phyloP scores from a whole-genome alignment of 2,888 invertebrate genomes.

The Pseudococcus jackbeardsleyi region DNA sequence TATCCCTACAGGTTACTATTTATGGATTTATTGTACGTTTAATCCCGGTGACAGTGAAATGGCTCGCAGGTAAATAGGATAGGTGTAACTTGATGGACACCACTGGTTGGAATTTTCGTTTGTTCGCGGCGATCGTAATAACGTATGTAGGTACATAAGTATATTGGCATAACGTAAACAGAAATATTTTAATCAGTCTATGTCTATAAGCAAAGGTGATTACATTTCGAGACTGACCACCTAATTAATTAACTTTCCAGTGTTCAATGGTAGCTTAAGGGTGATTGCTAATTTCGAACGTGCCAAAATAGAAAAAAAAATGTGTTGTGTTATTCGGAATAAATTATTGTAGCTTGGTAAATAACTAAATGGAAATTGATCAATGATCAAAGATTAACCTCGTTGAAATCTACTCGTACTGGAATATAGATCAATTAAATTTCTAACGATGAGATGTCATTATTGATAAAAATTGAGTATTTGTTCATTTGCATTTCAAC shows the following conservation, averaged over 20 bases:
- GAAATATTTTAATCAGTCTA: neutral
- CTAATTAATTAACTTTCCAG: constrained; percentile 40
- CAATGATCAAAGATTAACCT: neutral
- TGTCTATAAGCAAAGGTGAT: neutral
- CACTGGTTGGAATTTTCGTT: neutral
- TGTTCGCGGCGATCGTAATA: neutral
- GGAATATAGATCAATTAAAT: neutral
- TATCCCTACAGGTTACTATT: constrained; percentile 42
- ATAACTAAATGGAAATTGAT: neutral
- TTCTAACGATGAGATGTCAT: neutral
- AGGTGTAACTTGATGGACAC: constrained; percentile 37
- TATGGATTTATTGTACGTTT: constrained; percentile 31
- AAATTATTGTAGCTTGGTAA: neutral
- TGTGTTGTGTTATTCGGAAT: neutral
- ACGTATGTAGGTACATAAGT: neutral
- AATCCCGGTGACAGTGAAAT: constrained; percentile 20
- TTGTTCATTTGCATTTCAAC: too few relatives aligned
- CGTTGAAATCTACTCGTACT: neutral
- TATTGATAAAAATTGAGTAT: too few relatives aligned
- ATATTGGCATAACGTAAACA: neutral
- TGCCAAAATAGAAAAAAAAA: neutral
- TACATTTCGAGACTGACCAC: constrained; percentile 32
- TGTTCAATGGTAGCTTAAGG: neutral
- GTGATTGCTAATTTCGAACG: constrained; percentile 38
- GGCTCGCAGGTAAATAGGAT: constrained; percentile 5